Conservation (phyloP, 1,140 invertebrate species). For the Drosophila ficusphila region DNA sequence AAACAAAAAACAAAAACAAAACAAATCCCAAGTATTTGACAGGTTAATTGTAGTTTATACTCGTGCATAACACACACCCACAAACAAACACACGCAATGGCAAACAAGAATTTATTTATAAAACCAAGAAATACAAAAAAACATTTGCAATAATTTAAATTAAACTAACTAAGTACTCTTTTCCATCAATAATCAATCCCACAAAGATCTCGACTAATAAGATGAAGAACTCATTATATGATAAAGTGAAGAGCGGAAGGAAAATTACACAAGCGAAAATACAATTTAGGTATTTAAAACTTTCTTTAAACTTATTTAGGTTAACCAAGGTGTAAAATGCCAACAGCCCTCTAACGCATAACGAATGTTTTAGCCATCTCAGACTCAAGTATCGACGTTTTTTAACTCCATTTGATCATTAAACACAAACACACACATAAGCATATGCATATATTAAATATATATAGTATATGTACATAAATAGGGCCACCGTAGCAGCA, state of each 20-base stretch:
- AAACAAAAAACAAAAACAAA: slow-evolving; percentile 13
- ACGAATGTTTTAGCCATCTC: slow-evolving; percentile 52
- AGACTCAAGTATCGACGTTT: slow-evolving; percentile 45
- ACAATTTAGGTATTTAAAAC: slow-evolving; percentile 44
- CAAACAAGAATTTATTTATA: slow-evolving; percentile 59
- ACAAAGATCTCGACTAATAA: slow-evolving; percentile 56
- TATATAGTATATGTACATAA: slow-evolving; percentile 55
- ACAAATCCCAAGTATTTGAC: slow-evolving; percentile 48
- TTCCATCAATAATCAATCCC: slow-evolving; percentile 41
- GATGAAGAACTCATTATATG: slow-evolving; percentile 22
- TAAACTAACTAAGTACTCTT: slow-evolving; percentile 22
- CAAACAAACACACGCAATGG: slow-evolving; percentile 23
- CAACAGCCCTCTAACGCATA: slow-evolving; percentile 16
- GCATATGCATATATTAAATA: slow-evolving; percentile 39
- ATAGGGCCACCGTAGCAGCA: slow-evolving; percentile 65
- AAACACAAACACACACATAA: slow-evolving; percentile 44
- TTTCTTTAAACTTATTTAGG: slow-evolving; percentile 53
- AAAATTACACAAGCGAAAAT: not conserved
- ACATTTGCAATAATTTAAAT: slow-evolving; percentile 39
- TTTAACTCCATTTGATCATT: slow-evolving; percentile 19
- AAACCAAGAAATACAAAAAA: slow-evolving; percentile 45
- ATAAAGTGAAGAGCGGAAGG: slow-evolving; percentile 17
- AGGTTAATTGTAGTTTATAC: slow-evolving; percentile 52
- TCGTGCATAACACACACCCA: slow-evolving; percentile 23
- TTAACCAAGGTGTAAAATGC: slow-evolving; percentile 12